Evolutionary conservation across 2,888 invertebrate genomes (phyloP).

Genomic region (Alsophila aescularia): DNA sequence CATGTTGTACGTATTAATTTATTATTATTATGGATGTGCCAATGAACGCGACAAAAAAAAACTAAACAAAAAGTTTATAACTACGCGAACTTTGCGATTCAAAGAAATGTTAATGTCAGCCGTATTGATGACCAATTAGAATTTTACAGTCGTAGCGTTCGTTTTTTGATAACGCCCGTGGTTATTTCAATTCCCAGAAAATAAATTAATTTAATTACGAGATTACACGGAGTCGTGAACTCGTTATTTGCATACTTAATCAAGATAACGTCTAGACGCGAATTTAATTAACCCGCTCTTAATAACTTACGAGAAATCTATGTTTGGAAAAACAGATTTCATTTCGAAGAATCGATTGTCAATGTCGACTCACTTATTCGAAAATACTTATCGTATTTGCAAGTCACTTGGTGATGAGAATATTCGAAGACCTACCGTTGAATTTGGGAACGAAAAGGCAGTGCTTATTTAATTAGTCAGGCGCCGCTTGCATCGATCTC

Average conservation of each 20-base stretch:
- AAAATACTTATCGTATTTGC: conserved; percentile 3
- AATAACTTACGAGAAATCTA: conserved; percentile 2
- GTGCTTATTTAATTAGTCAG: conserved; percentile 1
- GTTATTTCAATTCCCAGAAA: conserved; percentile 38
- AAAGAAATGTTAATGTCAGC: conserved; percentile 45
- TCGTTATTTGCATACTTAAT: conserved; percentile 30
- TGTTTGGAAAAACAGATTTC: neutral
- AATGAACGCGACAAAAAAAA: conserved; percentile 29
- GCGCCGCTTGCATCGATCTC: conserved; percentile 1
- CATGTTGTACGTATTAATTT: conserved; percentile 4
- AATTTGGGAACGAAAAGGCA: conserved; percentile 5
- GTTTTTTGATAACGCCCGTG: conserved; percentile 30
- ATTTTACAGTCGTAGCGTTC: conserved; percentile 41
- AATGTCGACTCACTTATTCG: neutral
- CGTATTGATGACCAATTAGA: conserved; percentile 51
- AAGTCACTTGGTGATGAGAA: conserved; percentile 5
- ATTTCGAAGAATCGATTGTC: neutral
- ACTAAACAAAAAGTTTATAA: conserved; percentile 28
- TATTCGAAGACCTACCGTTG: neutral
- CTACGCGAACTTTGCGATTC: conserved; percentile 32
- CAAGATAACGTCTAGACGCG: conserved; percentile 28
- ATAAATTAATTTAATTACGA: conserved; percentile 27
- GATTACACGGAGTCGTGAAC: conserved; percentile 29
- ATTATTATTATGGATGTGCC: conserved; percentile 20
- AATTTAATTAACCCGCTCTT: conserved; percentile 24